Conservation (phyloP, 2,113 vertebrate genomes). For the Entomyzon cyanotis region DNA sequence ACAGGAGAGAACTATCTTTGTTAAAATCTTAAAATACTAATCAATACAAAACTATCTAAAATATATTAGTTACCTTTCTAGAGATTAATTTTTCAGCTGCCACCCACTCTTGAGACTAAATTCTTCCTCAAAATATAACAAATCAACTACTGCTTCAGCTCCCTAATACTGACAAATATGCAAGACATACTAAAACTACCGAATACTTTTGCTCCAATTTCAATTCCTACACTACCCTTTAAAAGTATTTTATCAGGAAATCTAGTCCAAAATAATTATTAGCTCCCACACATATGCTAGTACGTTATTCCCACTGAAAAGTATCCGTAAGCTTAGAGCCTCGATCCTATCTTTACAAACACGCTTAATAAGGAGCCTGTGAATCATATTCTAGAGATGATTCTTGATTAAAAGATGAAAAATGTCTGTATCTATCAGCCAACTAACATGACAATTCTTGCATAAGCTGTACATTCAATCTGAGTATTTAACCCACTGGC, state of each 20-base stretch:
- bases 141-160: background rate
- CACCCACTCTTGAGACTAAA: background rate
- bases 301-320: background rate
- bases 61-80: background rate
- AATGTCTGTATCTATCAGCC: background rate
- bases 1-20: background rate
- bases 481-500: background rate
- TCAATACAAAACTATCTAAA: background rate
- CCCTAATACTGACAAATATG: background rate
- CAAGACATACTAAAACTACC: background rate
- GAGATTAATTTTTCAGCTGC: background rate
- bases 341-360: constrained; percentile 30
- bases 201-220: background rate
- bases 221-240: background rate
- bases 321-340: background rate
- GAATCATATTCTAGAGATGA: background rate
- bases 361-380: background rate
- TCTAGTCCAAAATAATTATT: background rate
- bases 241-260: background rate
- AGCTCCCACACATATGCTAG: background rate
- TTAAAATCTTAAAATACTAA: background rate
- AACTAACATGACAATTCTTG: background rate
- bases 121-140: background rate
- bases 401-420: background rate
- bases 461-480: background rate